Evolutionary conservation across 2,797 vertebrate genomes (phyloP), one percentile per base, ranked within the genome.

Genomic region (Malacoctenus gilli): DNA sequence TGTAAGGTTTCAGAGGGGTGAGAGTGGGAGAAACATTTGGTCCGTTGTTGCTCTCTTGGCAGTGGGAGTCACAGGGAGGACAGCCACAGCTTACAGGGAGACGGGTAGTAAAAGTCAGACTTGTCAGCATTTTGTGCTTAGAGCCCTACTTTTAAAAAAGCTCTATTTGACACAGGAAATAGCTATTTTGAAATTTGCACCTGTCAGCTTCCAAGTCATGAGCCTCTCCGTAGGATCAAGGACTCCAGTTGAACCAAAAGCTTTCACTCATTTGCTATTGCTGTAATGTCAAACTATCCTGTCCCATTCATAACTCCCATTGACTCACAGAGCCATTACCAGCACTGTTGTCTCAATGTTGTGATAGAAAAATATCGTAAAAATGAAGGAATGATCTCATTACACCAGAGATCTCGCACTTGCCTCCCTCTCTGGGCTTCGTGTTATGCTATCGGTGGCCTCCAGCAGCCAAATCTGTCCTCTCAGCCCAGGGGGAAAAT

Each of bases 381-480:
- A 41, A 58, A 41, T 49, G 15, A 28, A 62, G 25, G 20, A 25
- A 63, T 70, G 30, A 59, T 23, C 55, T 63, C 23, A 35, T 46
- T 64, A 15, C 48, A 8, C n/a, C 31, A 43, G n/a, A n/a, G n/a
- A n/a, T n/a, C n/a, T n/a, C n/a, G n/a, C n/a, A 23, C 31, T 43
- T 23, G 59, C 18, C 15, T 60, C 35, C 36, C 52, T 34, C 62
- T 55, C 4, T 13, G 28, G 52, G 30, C 25, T 10, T 57, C 23
- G 37, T 79, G 64, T 23, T 50, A 34, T 57, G 57, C 59, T 56
- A 18, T 10, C 48, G 59, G 30, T 61, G 37, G 74, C 78, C 82
- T 79, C 53, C 53, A 79, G 75, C 67, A 77, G 72, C 77, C 69
- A 84, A 83, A 72, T 82, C 70, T 81, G 77, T 75, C 62, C 50